A percentile compares a stretch with the other conserved stretches of the same genome.
These are phyloP conservation scores for Hassar affinis DNA, from an alignment of 2,113 vertebrate genomes.

Conservation along the genomic window DNA sequence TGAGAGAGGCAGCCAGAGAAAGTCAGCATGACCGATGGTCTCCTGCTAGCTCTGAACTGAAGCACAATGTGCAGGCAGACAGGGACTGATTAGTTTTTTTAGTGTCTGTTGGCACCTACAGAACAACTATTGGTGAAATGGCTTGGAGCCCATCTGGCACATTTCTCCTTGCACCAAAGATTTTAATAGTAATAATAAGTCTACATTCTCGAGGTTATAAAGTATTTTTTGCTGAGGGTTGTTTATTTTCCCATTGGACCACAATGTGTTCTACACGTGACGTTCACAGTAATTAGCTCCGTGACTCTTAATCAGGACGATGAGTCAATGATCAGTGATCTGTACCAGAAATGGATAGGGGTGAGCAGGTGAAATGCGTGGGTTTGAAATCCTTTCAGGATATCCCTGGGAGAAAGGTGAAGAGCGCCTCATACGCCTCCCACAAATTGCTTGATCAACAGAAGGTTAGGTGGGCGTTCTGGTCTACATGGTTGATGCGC, in stretches of 20 bases:
- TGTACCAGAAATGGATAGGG: conserved; percentile 22
- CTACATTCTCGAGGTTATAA: background rate
- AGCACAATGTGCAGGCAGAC: conserved; percentile 47
- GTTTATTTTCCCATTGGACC: background rate
- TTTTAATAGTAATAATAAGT: background rate
- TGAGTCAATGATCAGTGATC: conserved; percentile 50
- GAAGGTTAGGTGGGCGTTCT: background rate
- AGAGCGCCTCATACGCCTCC: background rate
- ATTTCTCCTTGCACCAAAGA: conserved; percentile 1
- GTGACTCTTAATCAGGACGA: conserved; percentile 46
- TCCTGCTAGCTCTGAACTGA: conserved; percentile 45
- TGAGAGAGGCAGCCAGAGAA: conserved; percentile 41
- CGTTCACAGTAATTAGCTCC: too few relatives aligned
- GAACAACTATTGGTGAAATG: conserved; percentile 41
- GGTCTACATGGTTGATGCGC: background rate
- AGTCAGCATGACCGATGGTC: conserved; percentile 54
- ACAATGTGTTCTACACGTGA: background rate
- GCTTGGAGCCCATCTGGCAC: conserved; percentile 33
- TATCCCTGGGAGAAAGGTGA: conserved; percentile 17
- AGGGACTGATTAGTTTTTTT: conserved; percentile 56
- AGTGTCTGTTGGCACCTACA: conserved; percentile 48
- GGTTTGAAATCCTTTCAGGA: conserved; percentile 30
- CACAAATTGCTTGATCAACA: conserved; percentile 9
- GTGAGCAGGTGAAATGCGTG: conserved; percentile 35
- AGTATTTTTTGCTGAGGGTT: background rate